Evolutionary conservation across 1,140 invertebrate species (phyloP), one percentile per base, ranked within the genome.

Genomic region (Orchestia grillus): DNA sequence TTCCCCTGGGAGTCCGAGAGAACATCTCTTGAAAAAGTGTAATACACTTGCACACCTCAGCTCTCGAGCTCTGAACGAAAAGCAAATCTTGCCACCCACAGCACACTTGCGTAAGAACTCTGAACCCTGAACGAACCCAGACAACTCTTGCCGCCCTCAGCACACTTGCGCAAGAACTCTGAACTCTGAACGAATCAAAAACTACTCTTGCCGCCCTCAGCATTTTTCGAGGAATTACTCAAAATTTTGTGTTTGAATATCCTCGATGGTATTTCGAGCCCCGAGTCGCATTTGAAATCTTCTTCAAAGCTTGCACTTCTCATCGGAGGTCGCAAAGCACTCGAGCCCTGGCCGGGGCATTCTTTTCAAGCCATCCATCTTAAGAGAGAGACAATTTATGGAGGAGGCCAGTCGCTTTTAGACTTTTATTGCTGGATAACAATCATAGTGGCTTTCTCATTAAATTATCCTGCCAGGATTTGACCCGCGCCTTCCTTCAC

Each of bases 361-460:
- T 77, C 44, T 91, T 91, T 44, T 44, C 41, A 91, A 91, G 88
- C 44, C 19, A 91, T 91, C 88, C 88, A 44, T 91, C 88, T 91
- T 91, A 91, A 4, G 41, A 42, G 41, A 36, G 44, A 44, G 88
- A 91, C 88, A 91, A 91, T 91, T 91, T 91, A 91, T 91, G 41
- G 88, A 6, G 41, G 41, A 91, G 44, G 36, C 11, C 88, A 91
- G 88, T 91, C 88, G 44, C 88, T 91, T 44, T 91, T 42, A 91
- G 88, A 91, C 88, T 91, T 91, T 91, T 91, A 91, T 91, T 91
- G 88, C 88, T 0, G 11, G 88, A 42, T 91, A 91, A 91, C 88
- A 91, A 91, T 91, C 88, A 42, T 43, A 28, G 88, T 41, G 88
- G 88, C 41, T 36, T 91, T 91, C 88, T 91, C 88, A 91, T 91